Conservation (phyloP, 2,113 vertebrate genomes). For the Bostrychus sinensis region DNA sequence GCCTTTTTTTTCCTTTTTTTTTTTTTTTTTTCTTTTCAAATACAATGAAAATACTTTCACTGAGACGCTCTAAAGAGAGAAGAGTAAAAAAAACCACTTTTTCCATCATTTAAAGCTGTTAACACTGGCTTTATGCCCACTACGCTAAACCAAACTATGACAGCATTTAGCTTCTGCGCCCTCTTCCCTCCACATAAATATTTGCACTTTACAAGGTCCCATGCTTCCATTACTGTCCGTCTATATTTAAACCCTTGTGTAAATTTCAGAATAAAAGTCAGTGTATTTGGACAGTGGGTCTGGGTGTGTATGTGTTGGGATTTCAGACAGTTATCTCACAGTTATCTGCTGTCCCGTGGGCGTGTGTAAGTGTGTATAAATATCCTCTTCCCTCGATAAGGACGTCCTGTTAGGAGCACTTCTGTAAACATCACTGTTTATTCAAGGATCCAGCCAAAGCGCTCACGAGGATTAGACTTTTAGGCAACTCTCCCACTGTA, state of each 20-base stretch:
- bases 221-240: background rate
- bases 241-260: slow-evolving; percentile 36
- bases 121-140: slow-evolving; percentile 11
- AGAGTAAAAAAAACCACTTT: slow-evolving; percentile 1
- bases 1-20: no score
- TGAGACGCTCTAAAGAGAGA: background rate
- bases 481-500: slow-evolving; percentile 16
- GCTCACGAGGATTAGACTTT: slow-evolving; percentile 21
- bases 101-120: slow-evolving; percentile 4
- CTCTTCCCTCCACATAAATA: background rate
- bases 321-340: slow-evolving; percentile 12
- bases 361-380: slow-evolving; percentile 17
- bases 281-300: slow-evolving; percentile 47
- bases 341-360: background rate
- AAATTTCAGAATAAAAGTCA: slow-evolving; percentile 25
- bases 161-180: background rate
- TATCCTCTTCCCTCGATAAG: slow-evolving; percentile 49
- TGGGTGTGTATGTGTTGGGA: slow-evolving; percentile 22
- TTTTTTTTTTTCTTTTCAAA: no score
- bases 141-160: background rate
- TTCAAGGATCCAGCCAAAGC: slow-evolving; percentile 43
- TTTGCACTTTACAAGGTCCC: slow-evolving; percentile 10
- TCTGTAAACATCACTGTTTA: slow-evolving; percentile 65
- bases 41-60: background rate
- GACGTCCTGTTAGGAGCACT: slow-evolving; percentile 64